Conservation (phyloP, 2,113 vertebrate genomes). For the Mus pahari region DNA sequence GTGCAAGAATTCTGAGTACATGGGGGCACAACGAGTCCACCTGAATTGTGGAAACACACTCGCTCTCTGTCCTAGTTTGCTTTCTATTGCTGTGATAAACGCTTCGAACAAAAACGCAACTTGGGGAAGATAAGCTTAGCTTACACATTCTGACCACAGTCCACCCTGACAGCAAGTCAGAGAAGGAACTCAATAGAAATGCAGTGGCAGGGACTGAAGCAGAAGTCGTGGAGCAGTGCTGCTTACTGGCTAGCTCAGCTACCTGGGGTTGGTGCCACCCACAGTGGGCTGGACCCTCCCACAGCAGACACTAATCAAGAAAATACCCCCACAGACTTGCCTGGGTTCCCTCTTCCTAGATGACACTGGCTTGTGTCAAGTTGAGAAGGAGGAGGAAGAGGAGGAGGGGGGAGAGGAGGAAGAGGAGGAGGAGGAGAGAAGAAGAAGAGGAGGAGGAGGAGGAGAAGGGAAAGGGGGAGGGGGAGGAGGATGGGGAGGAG, state of each 20-base stretch:
- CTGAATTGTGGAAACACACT: not conserved
- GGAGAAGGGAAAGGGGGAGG: fast-evolving
- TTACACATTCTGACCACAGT: not conserved
- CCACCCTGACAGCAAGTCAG: not conserved
- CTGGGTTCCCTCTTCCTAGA: not conserved
- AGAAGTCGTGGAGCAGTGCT: not conserved
- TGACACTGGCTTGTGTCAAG: not conserved
- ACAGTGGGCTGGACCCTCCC: not conserved
- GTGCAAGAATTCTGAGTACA: not conserved
- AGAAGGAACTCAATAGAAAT: not conserved
- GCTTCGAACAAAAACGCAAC: not conserved
- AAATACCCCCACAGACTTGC: no score
- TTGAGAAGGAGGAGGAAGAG: not conserved
- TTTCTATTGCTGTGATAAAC: not conserved
- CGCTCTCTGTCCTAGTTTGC: not conserved
- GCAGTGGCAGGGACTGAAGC: not conserved
- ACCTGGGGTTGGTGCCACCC: not conserved
- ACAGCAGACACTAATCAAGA: not conserved
- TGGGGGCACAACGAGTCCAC: not conserved
- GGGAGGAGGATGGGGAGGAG: no score
- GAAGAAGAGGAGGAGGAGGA: no score
- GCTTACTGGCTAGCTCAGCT: not conserved
- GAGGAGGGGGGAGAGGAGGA: not conserved
- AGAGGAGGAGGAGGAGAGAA: fast-evolving
- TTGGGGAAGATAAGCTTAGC: no score